These are phyloP conservation scores for Allolobophora icterica DNA, from an alignment of 2,888 invertebrate genomes.

Conservation along the genomic window DNA sequence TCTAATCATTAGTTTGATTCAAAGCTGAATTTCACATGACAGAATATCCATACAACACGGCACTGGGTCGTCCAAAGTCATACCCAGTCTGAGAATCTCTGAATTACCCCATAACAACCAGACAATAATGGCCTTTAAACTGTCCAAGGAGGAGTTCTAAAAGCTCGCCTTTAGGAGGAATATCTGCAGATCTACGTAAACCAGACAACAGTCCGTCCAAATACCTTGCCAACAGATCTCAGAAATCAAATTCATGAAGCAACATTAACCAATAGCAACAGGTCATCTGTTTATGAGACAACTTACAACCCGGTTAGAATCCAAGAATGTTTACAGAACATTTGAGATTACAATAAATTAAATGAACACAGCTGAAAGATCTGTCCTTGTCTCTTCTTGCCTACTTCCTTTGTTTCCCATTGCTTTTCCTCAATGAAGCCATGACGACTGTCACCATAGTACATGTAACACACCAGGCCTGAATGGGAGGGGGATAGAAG, in stretches of 20 bases:
- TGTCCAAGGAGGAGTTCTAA: neutral
- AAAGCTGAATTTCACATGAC: no score
- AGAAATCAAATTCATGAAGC: neutral
- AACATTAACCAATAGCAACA: neutral
- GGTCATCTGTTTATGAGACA: neutral
- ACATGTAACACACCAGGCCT: no score
- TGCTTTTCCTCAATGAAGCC: neutral
- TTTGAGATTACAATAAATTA: conserved; percentile 8
- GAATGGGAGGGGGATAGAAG: no score
- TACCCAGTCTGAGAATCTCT: no score
- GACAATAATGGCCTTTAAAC: neutral
- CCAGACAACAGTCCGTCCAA: neutral
- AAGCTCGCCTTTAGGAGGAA: neutral
- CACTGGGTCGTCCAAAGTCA: no score
- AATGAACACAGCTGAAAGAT: neutral
- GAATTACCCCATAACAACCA: no score
- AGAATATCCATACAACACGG: no score
- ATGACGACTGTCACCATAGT: neutral
- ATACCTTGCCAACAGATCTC: neutral
- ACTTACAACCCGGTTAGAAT: neutral
- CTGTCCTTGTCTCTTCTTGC: neutral
- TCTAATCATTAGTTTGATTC: no score
- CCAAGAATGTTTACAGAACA: neutral
- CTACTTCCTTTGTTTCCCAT: neutral
- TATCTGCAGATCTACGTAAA: neutral